Evolutionary conservation across 2,888 invertebrate genomes (phyloP), one percentile per base, ranked within the genome.

Genomic region (Adelphocoris suturalis): DNA sequence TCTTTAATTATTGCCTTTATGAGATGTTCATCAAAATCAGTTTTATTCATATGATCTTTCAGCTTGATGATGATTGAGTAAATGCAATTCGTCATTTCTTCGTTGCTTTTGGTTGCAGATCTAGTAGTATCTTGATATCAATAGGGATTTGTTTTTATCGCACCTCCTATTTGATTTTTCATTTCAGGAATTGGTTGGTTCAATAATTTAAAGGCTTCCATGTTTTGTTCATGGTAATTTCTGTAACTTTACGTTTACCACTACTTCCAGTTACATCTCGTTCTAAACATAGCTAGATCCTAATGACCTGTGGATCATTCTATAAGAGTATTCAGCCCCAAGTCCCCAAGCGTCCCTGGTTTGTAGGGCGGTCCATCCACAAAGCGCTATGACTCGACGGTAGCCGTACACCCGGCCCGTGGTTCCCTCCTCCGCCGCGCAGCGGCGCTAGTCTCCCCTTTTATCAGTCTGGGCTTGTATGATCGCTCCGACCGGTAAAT

Each of bases 1-100:
- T 37, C 37, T 37, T n/a, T n/a, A n/a, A 57, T 57, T n/a, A 57
- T 57, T 5, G 57, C 57, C 57, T 57, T 57, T 16, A 57, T 5
- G n/a, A 57, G 57, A 57, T 57, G 16, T 16, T 57, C 57, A 57
- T 57, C 57, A 14, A 57, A 57, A 57, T 57, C 16, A 57, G n/a
- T 57, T 0, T n/a, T n/a, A 2, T 5, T 57, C 14, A 57, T 57
- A 12, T n/a, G 57, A 57, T 57, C 57, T 57, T 57, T 57, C 5
- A 57, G n/a, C 57, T 57, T 57, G 57, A 57, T 57, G 57, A 57
- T 14, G 19, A 57, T 57, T 57, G 57, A 57, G 57, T n/a, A 57
- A 57, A 57, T 57, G 57, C 57, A 57, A 57, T 57, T 57, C 5
- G 57, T 57, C 14, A 57, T 57, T n/a, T 57, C 57, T 57, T 57